Base-by-base conservation (phyloP, 1,140 invertebrate species). In the Drosophila nannoptera region DNA sequence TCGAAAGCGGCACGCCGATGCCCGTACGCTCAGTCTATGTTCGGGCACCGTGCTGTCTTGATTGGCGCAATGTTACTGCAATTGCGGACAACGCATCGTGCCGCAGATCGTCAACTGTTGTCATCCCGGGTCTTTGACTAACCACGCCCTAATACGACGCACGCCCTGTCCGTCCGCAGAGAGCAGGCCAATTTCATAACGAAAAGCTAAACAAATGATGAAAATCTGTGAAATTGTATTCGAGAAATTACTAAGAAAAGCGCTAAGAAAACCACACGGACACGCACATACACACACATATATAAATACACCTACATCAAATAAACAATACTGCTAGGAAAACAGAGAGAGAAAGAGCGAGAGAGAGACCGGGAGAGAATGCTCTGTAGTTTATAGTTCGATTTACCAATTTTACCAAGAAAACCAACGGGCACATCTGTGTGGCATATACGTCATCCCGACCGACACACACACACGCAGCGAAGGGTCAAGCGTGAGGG, bases 41-140 rank as follows among this genome's bases (percentile, higher is more conserved):
- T 76, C 59, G 77, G 86, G 77, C 75, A 77, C 67, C 74, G 81
- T 77, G 65, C 67, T 63, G 75, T 81, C 52, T 75, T 71, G 81
- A 68, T 60, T 81, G 67, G 66, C 56, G 65, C 76, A 71, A 80
- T 86, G 77, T 75, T 75, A 64, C 60, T 65, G 77, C 72, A 75
- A 63, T 54, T 32, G 38, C 60, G 38, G 22, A 11, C 46, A 62
- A 59, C 65, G 69, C 73, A 64, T 45, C 43, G 63, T 60, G 66
- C 63, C 42, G 72, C 59, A 68, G 56, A 42, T 68, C 38, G 45
- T 67, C 58, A 49, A 55, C 12, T 48, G 56, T 46, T 56, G 64
- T 42, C 61, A 16, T 46, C 35, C 46, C 33, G 32, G n/a, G 14
- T 36, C 11, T 16, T 6, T 36, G 46, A 58, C 64, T 35, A 55